Conservation (phyloP, 2,888 invertebrate genomes). For the Eilema caniola region DNA sequence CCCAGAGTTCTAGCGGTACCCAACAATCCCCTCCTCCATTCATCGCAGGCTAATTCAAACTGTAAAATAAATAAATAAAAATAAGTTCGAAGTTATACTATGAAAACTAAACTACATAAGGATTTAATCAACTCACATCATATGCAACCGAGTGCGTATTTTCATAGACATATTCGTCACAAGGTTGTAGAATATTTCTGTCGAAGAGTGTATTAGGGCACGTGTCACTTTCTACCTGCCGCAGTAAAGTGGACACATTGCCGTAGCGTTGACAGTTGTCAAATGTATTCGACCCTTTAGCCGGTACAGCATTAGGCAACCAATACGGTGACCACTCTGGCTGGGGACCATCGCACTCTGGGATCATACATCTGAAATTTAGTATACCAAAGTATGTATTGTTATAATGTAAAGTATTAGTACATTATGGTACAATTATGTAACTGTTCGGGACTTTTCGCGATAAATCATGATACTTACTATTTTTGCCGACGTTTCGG, state of each 20-base stretch:
- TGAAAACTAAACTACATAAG: too few relatives aligned
- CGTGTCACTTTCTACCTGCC: constrained; percentile 21
- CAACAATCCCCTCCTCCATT: constrained; percentile 91
- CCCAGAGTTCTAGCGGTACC: constrained; percentile 92
- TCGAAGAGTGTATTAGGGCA: constrained; percentile 72
- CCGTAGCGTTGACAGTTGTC: constrained; percentile 81
- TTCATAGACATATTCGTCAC: constrained; percentile 69
- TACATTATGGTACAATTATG: too few relatives aligned
- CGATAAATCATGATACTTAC: too few relatives aligned
- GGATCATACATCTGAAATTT: constrained; percentile 41
- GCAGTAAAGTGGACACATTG: constrained; percentile 33
- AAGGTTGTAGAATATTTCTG: constrained; percentile 46
- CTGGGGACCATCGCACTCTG: constrained; percentile 57
- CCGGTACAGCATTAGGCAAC: constrained; percentile 41
- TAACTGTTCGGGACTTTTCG: too few relatives aligned
- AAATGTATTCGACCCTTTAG: constrained; percentile 52
- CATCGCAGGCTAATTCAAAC: constrained; percentile 86
- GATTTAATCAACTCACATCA: constrained; percentile 63
- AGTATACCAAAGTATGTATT: neutral
- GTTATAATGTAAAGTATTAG: too few relatives aligned
- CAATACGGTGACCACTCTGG: constrained; percentile 64
- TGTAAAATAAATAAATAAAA: neutral
- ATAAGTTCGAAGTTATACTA: too few relatives aligned
- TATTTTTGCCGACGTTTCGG: too few relatives aligned
- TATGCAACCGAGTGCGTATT: constrained; percentile 73